A percentile compares a stretch with the other conserved stretches of the same genome.
Evolutionary conservation across 92 coral and sea anemone genomes (phyloP).

Genomic region (Diadumene lineata): DNA sequence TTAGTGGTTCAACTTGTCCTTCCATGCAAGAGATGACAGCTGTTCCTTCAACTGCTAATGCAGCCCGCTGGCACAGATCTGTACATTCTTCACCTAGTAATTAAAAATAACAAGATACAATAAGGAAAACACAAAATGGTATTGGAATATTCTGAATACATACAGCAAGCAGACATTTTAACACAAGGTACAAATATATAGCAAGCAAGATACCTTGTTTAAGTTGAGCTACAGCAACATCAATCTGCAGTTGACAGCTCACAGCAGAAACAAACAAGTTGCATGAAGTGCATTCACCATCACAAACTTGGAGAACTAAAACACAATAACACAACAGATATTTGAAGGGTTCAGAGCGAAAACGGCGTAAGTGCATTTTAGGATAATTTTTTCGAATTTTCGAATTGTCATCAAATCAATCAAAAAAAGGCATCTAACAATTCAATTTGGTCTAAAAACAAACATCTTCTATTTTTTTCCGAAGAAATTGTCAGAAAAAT

Average conservation of each 20-base stretch:
- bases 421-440: no score
- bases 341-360: no score
- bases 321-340: no score
- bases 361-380: no score
- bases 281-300: constrained; percentile 73
- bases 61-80: constrained; percentile 76
- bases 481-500: no score
- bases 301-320: constrained; percentile 86
- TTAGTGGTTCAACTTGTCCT: constrained; percentile 70
- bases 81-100: constrained; percentile 48
- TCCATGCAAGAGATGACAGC: constrained; percentile 78
- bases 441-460: no score
- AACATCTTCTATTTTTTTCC: no score
- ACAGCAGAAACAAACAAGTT: constrained; percentile 73
- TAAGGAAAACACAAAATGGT: neutral
- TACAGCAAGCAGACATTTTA: no score
- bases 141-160: no score
- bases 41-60: constrained; percentile 69
- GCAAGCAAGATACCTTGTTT: constrained; percentile 60
- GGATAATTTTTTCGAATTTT: no score
- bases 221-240: constrained; percentile 73
- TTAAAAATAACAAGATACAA: neutral
- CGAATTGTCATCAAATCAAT: no score
- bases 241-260: constrained; percentile 69
- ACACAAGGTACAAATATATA: neutral